A percentile compares a stretch with the other conserved stretches of the same genome.
These are phyloP conservation scores for Gulo gulo DNA, from an alignment of 2,113 vertebrate species.

Conservation along the genomic window DNA sequence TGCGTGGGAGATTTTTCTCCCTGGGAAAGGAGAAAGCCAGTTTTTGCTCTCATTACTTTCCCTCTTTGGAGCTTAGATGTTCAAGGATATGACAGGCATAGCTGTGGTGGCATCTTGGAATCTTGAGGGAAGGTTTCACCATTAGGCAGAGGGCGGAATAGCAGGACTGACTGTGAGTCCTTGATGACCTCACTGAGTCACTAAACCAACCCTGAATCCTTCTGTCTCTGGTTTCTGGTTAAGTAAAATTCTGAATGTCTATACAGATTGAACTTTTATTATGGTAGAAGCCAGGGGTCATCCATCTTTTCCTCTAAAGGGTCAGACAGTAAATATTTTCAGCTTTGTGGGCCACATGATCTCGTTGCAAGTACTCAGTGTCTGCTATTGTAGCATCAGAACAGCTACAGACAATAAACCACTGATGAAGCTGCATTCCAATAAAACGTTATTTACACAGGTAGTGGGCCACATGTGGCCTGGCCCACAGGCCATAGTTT, in stretches of 20 bases:
- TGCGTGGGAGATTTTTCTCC: not conserved
- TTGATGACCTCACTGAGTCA: fast-evolving
- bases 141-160: not conserved
- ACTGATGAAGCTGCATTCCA: not conserved
- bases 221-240: not conserved
- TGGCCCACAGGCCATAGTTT: not conserved
- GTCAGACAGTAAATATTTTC: not conserved
- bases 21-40: not conserved
- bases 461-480: not conserved
- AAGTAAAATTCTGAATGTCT: not conserved
- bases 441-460: not conserved
- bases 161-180: not conserved
- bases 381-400: not conserved
- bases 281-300: not conserved
- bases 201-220: not conserved
- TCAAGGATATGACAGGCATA: no score
- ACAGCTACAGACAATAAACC: not conserved
- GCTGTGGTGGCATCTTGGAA: not conserved
- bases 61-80: not conserved
- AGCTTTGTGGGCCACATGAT: not conserved
- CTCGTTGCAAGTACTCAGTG: not conserved
- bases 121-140: not conserved
- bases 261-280: not conserved
- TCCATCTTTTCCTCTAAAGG: not conserved
- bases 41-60: not conserved